Conservation (phyloP, 2,113 vertebrate genomes). For the Lophura nycthemera region DNA sequence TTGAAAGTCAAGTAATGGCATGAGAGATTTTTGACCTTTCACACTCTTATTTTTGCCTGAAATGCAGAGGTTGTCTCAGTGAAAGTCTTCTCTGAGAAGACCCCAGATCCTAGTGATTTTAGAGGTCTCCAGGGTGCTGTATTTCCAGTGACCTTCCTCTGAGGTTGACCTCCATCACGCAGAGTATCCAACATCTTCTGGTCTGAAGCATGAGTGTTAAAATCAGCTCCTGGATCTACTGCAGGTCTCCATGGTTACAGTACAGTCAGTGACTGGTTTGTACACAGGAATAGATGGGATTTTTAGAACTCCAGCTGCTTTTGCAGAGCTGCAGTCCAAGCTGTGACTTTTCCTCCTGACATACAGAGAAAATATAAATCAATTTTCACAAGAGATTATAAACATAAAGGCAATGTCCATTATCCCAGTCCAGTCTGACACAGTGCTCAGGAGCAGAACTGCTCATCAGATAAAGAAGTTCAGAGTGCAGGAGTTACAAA, state of each 20-base stretch:
- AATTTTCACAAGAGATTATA: neutral
- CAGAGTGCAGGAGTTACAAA: neutral
- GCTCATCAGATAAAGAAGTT: constrained; percentile 40
- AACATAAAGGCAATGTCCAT: constrained; percentile 9
- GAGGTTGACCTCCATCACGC: neutral
- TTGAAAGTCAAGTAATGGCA: neutral
- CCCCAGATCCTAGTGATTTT: neutral
- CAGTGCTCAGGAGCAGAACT: constrained; percentile 4
- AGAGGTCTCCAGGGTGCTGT: neutral
- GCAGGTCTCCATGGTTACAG: constrained; percentile 79
- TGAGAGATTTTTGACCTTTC: neutral
- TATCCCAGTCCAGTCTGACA: neutral
- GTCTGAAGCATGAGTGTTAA: constrained; percentile 3
- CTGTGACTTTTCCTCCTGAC: neutral
- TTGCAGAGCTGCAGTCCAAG: constrained; percentile 39
- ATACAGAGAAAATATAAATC: constrained; percentile 35
- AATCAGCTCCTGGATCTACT: constrained; percentile 14
- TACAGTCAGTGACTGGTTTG: constrained; percentile 40
- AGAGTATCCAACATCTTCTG: constrained; percentile 5
- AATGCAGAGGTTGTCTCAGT: neutral
- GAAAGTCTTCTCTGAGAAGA: neutral
- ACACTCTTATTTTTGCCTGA: neutral
- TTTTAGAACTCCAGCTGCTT: constrained; percentile 30
- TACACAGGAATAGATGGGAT: constrained; percentile 41
- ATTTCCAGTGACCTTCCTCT: neutral